Evolutionary conservation across 1,140 invertebrate genomes (phyloP), one percentile per base, ranked within the genome.

Genomic region (Penaeus vannamei): DNA sequence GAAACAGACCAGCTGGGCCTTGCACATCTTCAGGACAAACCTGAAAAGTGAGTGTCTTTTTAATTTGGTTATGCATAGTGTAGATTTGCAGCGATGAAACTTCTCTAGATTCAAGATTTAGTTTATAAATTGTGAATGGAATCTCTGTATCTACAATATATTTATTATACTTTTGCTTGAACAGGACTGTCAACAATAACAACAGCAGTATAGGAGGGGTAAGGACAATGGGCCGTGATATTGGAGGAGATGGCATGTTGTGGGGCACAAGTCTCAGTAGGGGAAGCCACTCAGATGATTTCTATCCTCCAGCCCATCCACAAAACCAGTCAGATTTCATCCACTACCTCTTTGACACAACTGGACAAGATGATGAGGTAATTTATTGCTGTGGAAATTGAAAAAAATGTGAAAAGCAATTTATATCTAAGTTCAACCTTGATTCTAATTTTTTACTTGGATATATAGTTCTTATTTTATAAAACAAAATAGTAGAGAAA

Each of bases 321-420:
- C 87, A 84, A 59, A 89, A 62, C 61, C 87, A 89, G 82, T 26
- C 87, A 61, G 87, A 89, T 83, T 89, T 89, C 72, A 89, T 89
- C 20, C 69, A 89, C 81, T 89, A 89, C 29, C 32, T 89, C 36
- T 89, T 84, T 85, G 87, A 89, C 8, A 72, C 87, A 53, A 42
- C 87, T 62, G 69, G 69, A 20, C 81, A 89, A 46, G 82, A 89
- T 59, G 87, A 89, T 23, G 87, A 89, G 87, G 87, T 89, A 76
- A 36, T 53, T 80, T 22, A 80, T n/a, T 79, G 77, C 53, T 14
- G 17, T 53, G 53, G 53, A 53, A 53, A 53, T 53, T 53, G 10
- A 53, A 53, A 17, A 53, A 53, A 5, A 2, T 12, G 0, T 53
- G 53, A 53, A 53, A 42, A 42, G 36, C 36, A 42, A 7, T 42